Conservation (phyloP, 2,888 invertebrate genomes). For the Parnassius apollo region DNA sequence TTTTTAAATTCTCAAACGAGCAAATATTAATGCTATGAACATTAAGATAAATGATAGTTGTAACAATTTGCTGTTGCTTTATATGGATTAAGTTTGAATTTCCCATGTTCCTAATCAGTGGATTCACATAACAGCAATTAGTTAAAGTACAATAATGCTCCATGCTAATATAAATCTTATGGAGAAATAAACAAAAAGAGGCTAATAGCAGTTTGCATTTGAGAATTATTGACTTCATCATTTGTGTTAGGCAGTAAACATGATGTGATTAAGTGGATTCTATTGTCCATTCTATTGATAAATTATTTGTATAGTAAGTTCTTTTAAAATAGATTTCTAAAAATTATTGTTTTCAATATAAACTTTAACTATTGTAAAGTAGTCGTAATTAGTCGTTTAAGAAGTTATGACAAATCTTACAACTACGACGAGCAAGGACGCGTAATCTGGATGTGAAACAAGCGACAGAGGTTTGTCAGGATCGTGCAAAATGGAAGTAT, state of each 20-base stretch:
- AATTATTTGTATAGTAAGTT: too few relatives aligned
- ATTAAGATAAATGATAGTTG: constrained; percentile 18
- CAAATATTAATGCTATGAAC: constrained; percentile 1
- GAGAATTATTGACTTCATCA: not conserved
- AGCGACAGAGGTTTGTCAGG: too few relatives aligned
- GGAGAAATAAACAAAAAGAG: constrained; percentile 1
- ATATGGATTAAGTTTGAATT: constrained; percentile 1
- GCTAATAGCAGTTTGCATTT: constrained; percentile 3
- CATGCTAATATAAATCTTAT: not conserved
- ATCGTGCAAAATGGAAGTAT: too few relatives aligned
- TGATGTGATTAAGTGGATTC: not conserved
- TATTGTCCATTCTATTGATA: not conserved
- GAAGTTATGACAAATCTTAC: too few relatives aligned
- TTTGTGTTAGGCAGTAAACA: constrained; percentile 5
- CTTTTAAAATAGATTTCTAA: too few relatives aligned
- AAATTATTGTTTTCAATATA: too few relatives aligned
- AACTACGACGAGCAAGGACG: too few relatives aligned
- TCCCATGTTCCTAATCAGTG: not conserved
- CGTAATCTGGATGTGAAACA: too few relatives aligned
- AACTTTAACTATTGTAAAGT: too few relatives aligned
- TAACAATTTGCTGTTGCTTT: constrained; percentile 2
- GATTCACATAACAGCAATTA: not conserved
- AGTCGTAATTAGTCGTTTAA: too few relatives aligned
- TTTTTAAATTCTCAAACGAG: constrained; percentile 12
- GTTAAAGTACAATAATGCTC: not conserved